phyloP scores from a whole-genome alignment of 2,888 invertebrate genomes.

The Mellilla xanthometata region DNA sequence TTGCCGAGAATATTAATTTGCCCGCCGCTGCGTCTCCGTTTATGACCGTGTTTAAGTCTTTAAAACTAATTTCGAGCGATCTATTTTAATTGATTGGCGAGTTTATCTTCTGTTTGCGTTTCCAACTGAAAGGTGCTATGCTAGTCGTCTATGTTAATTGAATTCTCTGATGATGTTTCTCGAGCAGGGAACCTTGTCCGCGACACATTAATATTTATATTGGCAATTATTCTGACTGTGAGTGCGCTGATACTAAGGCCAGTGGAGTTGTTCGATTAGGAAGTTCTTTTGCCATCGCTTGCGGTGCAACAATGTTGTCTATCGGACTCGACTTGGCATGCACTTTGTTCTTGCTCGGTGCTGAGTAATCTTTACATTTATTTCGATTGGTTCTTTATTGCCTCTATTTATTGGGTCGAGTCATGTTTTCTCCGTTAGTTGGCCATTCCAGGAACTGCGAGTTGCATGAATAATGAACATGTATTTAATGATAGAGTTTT shows the following conservation, averaged over 20 bases:
- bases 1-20: constrained; percentile 21
- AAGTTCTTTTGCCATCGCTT: constrained; percentile 17
- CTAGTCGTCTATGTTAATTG: not conserved
- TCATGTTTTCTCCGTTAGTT: constrained; percentile 53
- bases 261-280: constrained; percentile 26
- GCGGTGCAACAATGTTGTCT: constrained; percentile 27
- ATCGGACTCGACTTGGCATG: constrained; percentile 26
- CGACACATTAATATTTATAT: constrained; percentile 4
- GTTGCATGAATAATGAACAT: constrained; percentile 41
- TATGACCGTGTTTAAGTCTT: constrained; percentile 8
- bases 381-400: constrained; percentile 47
- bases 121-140: constrained; percentile 8
- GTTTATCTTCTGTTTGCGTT: constrained; percentile 2
- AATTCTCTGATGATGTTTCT: constrained; percentile 15
- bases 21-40: constrained; percentile 12
- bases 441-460: constrained; percentile 36
- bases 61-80: constrained; percentile 2
- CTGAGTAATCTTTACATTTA: constrained; percentile 33
- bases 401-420: constrained; percentile 48
- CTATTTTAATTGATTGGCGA: constrained; percentile 7
- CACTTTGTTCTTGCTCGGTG: constrained; percentile 33
- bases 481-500: constrained; percentile 31
- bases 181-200: not conserved
- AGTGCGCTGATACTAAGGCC: constrained; percentile 19
- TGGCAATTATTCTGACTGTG: constrained; percentile 11